Evolutionary conservation across 2,888 invertebrate species (phyloP), one percentile per base, ranked within the genome.

Genomic region (Stramonita haemastoma): DNA sequence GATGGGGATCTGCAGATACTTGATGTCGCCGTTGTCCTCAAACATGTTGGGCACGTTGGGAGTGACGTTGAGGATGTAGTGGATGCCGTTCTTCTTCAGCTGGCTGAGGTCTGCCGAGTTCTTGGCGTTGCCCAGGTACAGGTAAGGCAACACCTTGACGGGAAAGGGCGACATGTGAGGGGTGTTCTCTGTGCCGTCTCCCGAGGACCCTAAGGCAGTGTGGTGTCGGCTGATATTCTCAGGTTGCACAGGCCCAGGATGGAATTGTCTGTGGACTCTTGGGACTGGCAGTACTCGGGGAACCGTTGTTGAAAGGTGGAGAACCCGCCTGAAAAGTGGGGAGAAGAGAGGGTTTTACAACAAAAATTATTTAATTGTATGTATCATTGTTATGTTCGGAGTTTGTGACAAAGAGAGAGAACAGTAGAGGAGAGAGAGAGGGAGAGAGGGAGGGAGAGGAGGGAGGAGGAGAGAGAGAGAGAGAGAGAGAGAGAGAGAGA

Each of bases 1-100:
- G 95, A 99, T 99, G 92, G 99, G 99, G 95, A 99, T 99, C 97
- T 99, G 98, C 97, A 99, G 97, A 97, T 99, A 99, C 96, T 98
- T 98, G 96, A 99, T 98, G 95, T 97, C 97, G 94, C 89, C 98
- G 97, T 96, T 95, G 86, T 94, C 93, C 96, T 98, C 98, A 96
- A 99, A 99, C 93, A 98, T 98, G 97, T 99, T 99, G 90, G 99
- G 99, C 96, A 99, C 97, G 96, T 99, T 98, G 83, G 98, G 98
- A 90, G 99, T 99, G 93, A 99, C 99, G 96, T 99, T 99, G 95
- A 99, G 96, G 95, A 99, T 98, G 96, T 99, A 99, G 97, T 98
- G 93, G 87, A 99, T 99, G 95, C 98, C 98, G 96, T 98, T 98
- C 96, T 98, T 97, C 94, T 98, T 97, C 94, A 99, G 97, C 87